phyloP scores from a whole-genome alignment of 2,797 vertebrate species.

The Chelon auratus region DNA sequence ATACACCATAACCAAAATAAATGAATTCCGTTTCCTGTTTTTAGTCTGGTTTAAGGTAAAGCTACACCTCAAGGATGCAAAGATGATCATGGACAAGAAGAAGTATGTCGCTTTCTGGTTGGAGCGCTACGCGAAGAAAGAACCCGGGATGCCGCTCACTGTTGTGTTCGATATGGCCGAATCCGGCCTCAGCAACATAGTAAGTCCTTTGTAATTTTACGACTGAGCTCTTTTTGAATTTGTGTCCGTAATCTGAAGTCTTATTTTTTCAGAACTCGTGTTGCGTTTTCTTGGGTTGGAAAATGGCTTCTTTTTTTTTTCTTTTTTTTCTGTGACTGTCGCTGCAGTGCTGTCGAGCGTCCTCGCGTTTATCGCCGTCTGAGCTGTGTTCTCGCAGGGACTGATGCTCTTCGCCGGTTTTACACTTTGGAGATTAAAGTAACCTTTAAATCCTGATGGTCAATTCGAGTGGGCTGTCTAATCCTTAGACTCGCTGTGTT shows the following conservation, averaged over 20 bases:
- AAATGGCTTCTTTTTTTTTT: neutral
- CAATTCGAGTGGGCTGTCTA: constrained; percentile 72
- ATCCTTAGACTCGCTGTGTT: constrained; percentile 70
- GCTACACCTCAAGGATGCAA: constrained; percentile 91
- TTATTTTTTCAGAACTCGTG: rapidly evolving
- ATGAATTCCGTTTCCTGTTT: constrained; percentile 15
- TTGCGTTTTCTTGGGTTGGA: neutral
- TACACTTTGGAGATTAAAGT: constrained; percentile 81
- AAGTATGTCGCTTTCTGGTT: constrained; percentile 97
- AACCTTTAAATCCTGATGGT: constrained; percentile 83
- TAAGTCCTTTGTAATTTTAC: constrained; percentile 80
- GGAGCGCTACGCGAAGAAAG: constrained; percentile 93
- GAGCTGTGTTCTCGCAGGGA: constrained; percentile 54
- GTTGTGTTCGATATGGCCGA: constrained; percentile 97
- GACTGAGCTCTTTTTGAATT: neutral
- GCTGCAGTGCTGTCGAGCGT: constrained; percentile 26
- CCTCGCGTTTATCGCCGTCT: constrained; percentile 46
- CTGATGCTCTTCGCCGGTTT: constrained; percentile 68
- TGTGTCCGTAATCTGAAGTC: neutral
- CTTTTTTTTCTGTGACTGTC: too few species aligned
- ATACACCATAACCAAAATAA: neutral
- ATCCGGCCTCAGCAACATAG: constrained; percentile 93
- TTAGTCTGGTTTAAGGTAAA: constrained; percentile 98
- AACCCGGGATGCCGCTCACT: constrained; percentile 94
- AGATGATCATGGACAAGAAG: constrained; percentile 92